Percentiles rank a stretch among this genome's conserved stretches.
Conservation (phyloP, 2,888 invertebrate genomes). For the Parnassius mnemosyne region DNA sequence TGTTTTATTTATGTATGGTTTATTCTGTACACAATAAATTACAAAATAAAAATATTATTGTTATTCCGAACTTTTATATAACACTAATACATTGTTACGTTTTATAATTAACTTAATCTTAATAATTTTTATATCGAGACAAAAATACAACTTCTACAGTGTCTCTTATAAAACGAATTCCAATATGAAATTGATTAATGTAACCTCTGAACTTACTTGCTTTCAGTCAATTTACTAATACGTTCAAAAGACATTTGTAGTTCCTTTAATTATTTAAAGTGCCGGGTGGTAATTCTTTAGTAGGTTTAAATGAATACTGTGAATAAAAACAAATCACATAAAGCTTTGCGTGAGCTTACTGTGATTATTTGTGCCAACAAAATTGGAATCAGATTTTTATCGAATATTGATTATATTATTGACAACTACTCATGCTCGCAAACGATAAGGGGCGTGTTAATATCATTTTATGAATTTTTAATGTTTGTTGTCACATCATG, state of each 20-base stretch:
- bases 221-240: neutral
- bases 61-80: no score
- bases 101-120: no score
- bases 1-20: no score
- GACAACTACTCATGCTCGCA: constrained; percentile 14
- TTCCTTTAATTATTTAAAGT: constrained; percentile 34
- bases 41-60: no score
- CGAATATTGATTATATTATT: constrained; percentile 29
- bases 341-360: constrained; percentile 28
- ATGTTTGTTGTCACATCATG: no score
- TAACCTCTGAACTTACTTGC: no score
- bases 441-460: constrained; percentile 18
- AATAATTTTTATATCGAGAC: no score
- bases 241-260: neutral
- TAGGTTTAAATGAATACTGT: constrained; percentile 12
- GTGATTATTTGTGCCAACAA: constrained; percentile 28
- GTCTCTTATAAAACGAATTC: no score
- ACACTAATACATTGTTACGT: no score
- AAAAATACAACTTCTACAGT: no score
- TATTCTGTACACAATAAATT: no score
- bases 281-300: constrained; percentile 9
- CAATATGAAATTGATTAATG: no score
- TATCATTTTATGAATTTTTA: constrained; percentile 1
- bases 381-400: constrained; percentile 32
- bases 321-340: constrained; percentile 19